Evolutionary conservation across 2,797 vertebrate genomes (phyloP).

Genomic region (Agapornis canus): DNA sequence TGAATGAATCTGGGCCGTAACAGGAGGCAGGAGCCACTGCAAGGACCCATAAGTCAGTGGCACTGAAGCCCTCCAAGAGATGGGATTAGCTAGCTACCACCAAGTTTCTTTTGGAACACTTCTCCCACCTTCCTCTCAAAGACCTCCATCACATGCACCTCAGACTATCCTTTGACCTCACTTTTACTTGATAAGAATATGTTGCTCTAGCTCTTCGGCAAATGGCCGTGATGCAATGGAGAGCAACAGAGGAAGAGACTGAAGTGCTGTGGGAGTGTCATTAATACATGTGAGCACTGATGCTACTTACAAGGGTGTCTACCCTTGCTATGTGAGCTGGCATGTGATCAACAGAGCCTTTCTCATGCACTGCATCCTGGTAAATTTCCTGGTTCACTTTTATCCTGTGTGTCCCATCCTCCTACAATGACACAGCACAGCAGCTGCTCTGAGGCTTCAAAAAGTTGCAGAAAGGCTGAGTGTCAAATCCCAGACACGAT

Average conservation of each 20-base stretch:
- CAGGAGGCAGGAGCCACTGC: not conserved
- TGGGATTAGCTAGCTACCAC: not conserved
- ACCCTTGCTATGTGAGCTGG: not conserved
- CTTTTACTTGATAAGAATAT: not conserved
- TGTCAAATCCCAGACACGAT: not conserved
- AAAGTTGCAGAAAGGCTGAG: not conserved
- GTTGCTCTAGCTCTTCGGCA: not conserved
- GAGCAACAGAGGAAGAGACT: not conserved
- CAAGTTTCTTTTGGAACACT: not conserved
- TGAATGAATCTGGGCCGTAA: not conserved
- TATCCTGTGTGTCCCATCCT: not conserved
- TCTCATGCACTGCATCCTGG: not conserved
- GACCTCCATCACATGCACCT: not conserved
- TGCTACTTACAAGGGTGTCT: not conserved
- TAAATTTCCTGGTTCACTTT: not conserved
- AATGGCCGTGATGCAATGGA: not conserved
- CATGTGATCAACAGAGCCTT: not conserved
- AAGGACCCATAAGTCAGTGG: not conserved
- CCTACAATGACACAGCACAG: not conserved
- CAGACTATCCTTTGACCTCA: not conserved
- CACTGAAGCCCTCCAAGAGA: not conserved
- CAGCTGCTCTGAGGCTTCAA: not conserved
- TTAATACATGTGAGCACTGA: not conserved
- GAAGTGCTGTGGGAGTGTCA: not conserved
- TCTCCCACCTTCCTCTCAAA: not conserved